These are phyloP conservation scores for Herminia tarsipennalis DNA, from an alignment of 2,888 invertebrate species.

Conservation along the genomic window DNA sequence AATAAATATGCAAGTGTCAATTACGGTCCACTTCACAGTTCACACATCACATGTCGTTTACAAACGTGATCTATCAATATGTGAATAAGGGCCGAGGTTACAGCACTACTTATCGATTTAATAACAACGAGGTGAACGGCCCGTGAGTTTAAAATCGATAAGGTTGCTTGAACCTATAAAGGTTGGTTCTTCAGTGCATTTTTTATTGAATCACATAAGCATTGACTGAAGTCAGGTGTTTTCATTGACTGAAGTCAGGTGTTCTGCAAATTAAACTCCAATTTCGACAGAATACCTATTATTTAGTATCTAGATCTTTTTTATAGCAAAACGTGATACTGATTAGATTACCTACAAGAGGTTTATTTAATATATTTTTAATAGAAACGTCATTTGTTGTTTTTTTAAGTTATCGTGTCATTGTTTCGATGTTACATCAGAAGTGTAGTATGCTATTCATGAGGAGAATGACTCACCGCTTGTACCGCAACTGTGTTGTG, in stretches of 20 bases:
- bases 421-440: no score
- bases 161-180: slow-evolving; percentile 24
- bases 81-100: slow-evolving; percentile 27
- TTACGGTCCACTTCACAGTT: slow-evolving; percentile 23
- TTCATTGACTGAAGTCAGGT: no score
- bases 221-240: slow-evolving; percentile 33
- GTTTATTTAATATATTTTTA: no score
- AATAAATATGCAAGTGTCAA: slow-evolving; percentile 17
- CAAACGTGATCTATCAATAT: slow-evolving; percentile 31
- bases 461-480: slow-evolving; percentile 13
- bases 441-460: slow-evolving; percentile 12
- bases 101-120: slow-evolving; percentile 32
- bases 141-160: slow-evolving; percentile 34
- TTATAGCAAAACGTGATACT: no score
- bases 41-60: slow-evolving; percentile 10
- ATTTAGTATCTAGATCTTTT: no score
- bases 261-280: no score
- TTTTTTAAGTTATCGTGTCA: no score
- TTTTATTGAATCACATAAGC: no score
- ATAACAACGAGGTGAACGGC: slow-evolving; percentile 40
- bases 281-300: no score
- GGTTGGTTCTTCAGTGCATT: slow-evolving; percentile 11
- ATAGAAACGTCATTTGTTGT: no score
- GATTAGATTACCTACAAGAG: no score
- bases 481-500: slow-evolving; percentile 2